phyloP scores from a whole-genome alignment of 2,888 invertebrate species.

The Andrena camellia region DNA sequence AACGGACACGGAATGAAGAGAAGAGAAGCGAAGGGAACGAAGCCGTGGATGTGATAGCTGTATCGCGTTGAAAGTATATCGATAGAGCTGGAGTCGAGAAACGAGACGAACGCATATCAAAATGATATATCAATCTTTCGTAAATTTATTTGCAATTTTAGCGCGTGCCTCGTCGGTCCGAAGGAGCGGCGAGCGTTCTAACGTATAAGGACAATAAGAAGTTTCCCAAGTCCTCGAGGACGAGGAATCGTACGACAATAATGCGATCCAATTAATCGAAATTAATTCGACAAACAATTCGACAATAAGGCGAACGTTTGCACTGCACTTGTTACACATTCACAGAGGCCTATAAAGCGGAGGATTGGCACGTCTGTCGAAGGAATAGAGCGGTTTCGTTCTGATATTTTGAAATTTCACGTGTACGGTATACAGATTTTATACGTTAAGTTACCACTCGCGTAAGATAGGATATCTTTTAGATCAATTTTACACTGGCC shows the following conservation, averaged over 20 bases:
- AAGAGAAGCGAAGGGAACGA: conserved; percentile 56
- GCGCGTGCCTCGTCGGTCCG: conserved; percentile 29
- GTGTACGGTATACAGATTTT: conserved; percentile 4
- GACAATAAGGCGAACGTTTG: conserved; percentile 69
- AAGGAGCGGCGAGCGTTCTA: conserved; percentile 23
- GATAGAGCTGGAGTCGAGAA: conserved; percentile 33
- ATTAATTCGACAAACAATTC: conserved; percentile 35
- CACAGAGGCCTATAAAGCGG: conserved; percentile 65
- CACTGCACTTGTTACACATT: conserved; percentile 74
- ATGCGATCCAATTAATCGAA: conserved; percentile 52
- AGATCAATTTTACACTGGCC: conserved; percentile 35
- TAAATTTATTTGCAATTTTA: conserved; percentile 46
- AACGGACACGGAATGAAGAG: neutral
- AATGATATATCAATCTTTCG: conserved; percentile 30
- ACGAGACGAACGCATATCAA: conserved; percentile 51
- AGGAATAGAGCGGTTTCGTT: conserved; percentile 51
- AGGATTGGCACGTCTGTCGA: conserved; percentile 39
- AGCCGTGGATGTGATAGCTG: conserved; percentile 59
- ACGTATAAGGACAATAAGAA: conserved; percentile 63
- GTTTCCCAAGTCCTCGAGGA: conserved; percentile 34
- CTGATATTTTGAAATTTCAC: conserved; percentile 2
- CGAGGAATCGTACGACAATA: conserved; percentile 68
- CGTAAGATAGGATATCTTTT: conserved; percentile 31
- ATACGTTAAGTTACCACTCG: conserved; percentile 21
- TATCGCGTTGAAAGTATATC: conserved; percentile 73